Base-by-base conservation (phyloP, 2,113 vertebrate genomes). In the Lichenostomus cassidix region DNA sequence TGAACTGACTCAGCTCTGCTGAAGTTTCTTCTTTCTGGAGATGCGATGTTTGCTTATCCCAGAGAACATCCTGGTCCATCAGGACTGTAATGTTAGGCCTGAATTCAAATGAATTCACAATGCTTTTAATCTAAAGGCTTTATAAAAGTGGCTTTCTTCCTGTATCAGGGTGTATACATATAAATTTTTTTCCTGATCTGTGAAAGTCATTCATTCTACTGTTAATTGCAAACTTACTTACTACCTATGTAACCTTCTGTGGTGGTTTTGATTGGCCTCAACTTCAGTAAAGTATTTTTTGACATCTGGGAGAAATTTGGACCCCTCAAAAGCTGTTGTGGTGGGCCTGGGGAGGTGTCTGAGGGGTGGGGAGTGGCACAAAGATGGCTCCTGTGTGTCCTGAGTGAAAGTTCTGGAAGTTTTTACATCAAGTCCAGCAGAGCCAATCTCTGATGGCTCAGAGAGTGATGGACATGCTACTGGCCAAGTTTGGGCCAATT, bases 21-120 rank as follows among this genome's bases (percentile, higher is more conserved):
- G 87, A 96, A 97, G 92, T 90, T 84, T 84, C 31, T 95, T 83
- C 87, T 75, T 69, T 93, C 67, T 58, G 7, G 59, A 90, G 41
- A 49, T 73, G 42, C 21, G 59, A 27, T 69, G 27, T 87, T 97
- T 95, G 64, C 53, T 89, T 69, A 83, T 74, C 59, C 55, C 35
- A 82, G 21, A 87, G 79, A 91, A 39, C 25, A 63, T 64, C 37
- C n/a, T 74, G 49, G 49, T 67, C 77, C 42, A 27, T 67, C 39
- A 90, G 76, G 90, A 86, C 83, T 37, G 59, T 92, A 92, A 59
- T 5, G 39, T 11, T 65, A 31, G 56, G 11, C n/a, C 79, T 60
- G 83, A 79, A n/a, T n/a, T n/a, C n/a, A n/a, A 95, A 96, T 58
- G 31, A 94, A 89, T 59, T 86, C 53, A 35, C 31, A 77, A 27